Evolutionary conservation across 2,113 vertebrate species (phyloP).

Genomic region (Spizaetus ornatus): DNA sequence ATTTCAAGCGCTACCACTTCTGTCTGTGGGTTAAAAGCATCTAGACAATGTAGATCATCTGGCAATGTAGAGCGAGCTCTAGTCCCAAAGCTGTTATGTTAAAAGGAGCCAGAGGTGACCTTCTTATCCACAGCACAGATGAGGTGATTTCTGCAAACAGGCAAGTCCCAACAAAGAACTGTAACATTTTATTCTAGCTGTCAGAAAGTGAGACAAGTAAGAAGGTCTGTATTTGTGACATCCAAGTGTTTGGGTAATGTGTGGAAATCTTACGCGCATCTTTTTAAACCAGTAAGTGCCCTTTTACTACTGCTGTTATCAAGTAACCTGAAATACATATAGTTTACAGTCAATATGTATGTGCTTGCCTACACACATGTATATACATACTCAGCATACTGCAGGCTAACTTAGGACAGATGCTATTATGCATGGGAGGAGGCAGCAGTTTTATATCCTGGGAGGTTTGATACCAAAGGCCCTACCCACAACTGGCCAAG

Average conservation of each 20-base stretch:
- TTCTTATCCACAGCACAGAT: neutral
- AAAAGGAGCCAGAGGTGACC: neutral
- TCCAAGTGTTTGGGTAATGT: neutral
- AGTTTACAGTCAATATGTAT: neutral
- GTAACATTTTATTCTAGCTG: neutral
- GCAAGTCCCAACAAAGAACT: neutral
- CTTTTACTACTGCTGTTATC: neutral
- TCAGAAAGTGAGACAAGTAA: neutral
- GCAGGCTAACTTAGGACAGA: neutral
- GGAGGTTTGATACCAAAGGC: neutral
- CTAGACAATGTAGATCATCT: neutral
- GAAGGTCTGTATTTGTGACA: neutral
- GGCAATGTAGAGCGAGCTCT: neutral
- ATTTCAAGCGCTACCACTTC: neutral
- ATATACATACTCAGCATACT: neutral
- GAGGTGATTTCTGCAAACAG: neutral
- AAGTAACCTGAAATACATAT: rapidly evolving
- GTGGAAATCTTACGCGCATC: neutral
- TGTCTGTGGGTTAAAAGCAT: neutral
- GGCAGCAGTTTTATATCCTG: neutral
- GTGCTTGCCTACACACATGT: rapidly evolving
- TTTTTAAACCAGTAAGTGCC: neutral
- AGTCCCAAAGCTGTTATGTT: neutral
- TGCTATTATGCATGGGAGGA: neutral
- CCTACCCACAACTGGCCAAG: neutral